Percentiles rank a stretch among this genome's conserved stretches.
phyloP scores from a whole-genome alignment of 2,888 invertebrate genomes.

The Calameuta filiformis region DNA sequence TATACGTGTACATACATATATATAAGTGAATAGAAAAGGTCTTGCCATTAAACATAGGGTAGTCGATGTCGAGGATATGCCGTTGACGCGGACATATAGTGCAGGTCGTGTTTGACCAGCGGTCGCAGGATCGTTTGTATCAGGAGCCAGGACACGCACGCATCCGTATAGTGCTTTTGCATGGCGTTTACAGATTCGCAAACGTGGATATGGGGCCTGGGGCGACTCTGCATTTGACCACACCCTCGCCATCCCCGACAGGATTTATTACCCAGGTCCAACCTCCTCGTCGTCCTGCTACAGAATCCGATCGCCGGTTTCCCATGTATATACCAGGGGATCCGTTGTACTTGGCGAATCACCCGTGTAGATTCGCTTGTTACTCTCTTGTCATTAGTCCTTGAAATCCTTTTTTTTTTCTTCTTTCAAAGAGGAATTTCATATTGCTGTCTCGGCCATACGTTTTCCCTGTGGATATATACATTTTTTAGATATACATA shows the following conservation, averaged over 20 bases:
- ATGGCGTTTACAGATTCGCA: conserved; percentile 54
- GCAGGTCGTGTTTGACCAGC: conserved; percentile 52
- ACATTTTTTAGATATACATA: neutral
- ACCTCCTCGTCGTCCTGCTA: conserved; percentile 44
- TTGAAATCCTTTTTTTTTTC: neutral
- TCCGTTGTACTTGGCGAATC: neutral
- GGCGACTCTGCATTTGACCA: conserved; percentile 59
- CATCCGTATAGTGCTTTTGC: neutral
- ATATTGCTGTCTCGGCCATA: neutral
- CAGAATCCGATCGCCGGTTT: conserved; percentile 57
- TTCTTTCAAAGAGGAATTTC: neutral
- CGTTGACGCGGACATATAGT: conserved; percentile 30
- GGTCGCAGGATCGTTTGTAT: conserved; percentile 49
- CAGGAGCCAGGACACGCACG: conserved; percentile 4
- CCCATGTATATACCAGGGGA: conserved; percentile 48
- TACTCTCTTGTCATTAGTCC: neutral
- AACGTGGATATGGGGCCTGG: conserved; percentile 27
- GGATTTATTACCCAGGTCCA: conserved; percentile 55
- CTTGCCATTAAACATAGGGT: neutral
- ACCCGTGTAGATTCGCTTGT: neutral
- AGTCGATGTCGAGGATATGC: conserved; percentile 17
- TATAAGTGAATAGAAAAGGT: neutral
- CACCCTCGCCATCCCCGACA: conserved; percentile 58
- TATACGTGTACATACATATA: no score
- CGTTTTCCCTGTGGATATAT: neutral